Percentiles rank a stretch among this genome's conserved stretches.
Conservation (phyloP, 2,113 vertebrate genomes). For the Eublepharis macularius region DNA sequence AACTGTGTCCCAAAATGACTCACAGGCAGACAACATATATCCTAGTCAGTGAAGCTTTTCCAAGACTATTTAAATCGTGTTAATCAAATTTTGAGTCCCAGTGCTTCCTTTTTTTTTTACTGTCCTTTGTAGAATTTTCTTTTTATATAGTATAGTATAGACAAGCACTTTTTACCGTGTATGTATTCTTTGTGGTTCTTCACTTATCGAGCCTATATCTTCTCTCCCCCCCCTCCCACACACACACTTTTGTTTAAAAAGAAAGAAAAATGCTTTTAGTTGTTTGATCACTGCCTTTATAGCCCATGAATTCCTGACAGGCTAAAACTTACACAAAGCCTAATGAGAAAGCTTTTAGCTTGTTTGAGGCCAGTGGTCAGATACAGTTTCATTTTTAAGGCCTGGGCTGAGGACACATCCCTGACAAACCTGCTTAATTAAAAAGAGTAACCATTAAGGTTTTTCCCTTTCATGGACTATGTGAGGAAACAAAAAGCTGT, state of each 20-base stretch:
- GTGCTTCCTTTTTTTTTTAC: background rate
- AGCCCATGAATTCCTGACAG: background rate
- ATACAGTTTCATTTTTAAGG: background rate
- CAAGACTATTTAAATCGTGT: slow-evolving; percentile 18
- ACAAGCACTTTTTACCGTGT: background rate
- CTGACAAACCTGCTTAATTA: slow-evolving; percentile 3
- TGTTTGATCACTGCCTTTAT: background rate
- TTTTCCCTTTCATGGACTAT: background rate
- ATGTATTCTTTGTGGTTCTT: background rate
- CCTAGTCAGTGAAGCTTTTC: background rate
- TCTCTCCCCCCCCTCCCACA: background rate
- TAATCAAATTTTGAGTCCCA: slow-evolving; percentile 6
- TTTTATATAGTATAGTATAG: background rate
- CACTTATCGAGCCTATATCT: background rate
- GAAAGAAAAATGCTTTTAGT: slow-evolving; percentile 12
- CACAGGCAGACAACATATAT: slow-evolving; percentile 24
- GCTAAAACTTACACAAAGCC: background rate
- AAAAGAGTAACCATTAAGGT: background rate
- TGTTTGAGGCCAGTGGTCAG: slow-evolving; percentile 16
- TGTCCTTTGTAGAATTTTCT: background rate
- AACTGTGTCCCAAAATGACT: slow-evolving; percentile 62
- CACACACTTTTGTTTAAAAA: slow-evolving; percentile 7
- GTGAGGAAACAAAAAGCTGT: background rate
- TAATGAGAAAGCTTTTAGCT: background rate
- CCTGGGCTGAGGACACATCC: background rate